Evolutionary conservation across 2,797 vertebrate species (phyloP).

Genomic region (Perodicticus potto): DNA sequence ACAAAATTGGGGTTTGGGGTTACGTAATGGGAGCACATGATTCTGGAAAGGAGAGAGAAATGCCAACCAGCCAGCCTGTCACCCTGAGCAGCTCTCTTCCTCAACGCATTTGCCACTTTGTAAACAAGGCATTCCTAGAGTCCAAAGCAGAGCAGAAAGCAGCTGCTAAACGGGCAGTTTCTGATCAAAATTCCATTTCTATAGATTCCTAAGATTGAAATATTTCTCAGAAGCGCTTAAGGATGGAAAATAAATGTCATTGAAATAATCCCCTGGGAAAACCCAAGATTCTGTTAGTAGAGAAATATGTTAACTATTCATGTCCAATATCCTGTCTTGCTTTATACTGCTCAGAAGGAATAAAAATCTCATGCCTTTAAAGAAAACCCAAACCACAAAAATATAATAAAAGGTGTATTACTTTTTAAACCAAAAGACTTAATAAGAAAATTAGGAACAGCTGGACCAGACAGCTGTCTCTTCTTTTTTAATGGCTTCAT

Average conservation of each 20-base stretch:
- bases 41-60: background rate
- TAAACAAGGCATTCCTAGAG: background rate
- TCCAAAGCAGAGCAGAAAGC: background rate
- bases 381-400: background rate
- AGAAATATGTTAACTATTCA: conserved; percentile 10
- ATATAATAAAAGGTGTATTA: background rate
- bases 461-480: background rate
- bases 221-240: conserved; percentile 63
- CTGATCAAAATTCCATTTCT: conserved; percentile 49
- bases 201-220: conserved; percentile 32
- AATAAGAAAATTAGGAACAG: background rate
- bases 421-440: background rate
- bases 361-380: background rate
- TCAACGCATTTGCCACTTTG: background rate
- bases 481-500: background rate
- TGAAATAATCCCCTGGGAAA: conserved; percentile 40
- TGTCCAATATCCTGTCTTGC: background rate
- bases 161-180: background rate
- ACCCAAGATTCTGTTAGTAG: background rate
- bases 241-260: conserved; percentile 59
- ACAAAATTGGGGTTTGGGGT: background rate
- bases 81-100: background rate
- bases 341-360: background rate
- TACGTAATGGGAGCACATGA: background rate
- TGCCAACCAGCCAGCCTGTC: background rate